phyloP scores from a whole-genome alignment of 2,888 invertebrate species.

The Epicampocera succincta region DNA sequence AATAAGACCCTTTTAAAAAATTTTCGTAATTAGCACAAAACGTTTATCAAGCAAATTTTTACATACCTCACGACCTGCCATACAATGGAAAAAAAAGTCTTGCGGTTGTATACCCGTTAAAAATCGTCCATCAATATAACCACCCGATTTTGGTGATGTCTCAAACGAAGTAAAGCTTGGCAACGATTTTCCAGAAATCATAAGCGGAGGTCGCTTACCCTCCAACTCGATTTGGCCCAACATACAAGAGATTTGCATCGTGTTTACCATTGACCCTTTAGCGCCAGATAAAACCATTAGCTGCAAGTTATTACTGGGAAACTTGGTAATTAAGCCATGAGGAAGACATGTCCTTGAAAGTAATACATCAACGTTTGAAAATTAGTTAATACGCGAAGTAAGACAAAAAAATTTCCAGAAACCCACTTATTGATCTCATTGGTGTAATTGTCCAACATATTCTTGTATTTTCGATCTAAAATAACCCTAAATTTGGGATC shows the following conservation, averaged over 20 bases:
- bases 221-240: slow-evolving; percentile 99
- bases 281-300: slow-evolving; percentile 99
- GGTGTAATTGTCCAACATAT: slow-evolving; percentile 89
- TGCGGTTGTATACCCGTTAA: slow-evolving; percentile 99
- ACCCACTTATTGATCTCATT: slow-evolving; percentile 93
- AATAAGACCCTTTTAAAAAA: slow-evolving; percentile 89
- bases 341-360: slow-evolving; percentile 88
- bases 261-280: slow-evolving; percentile 98
- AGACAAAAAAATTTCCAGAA: background rate
- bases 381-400: background rate
- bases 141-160: slow-evolving; percentile 94
- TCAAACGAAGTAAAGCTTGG: slow-evolving; percentile 96
- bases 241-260: slow-evolving; percentile 98
- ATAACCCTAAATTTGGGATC: slow-evolving; percentile 90
- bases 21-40: background rate
- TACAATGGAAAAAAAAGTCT: slow-evolving; percentile 99
- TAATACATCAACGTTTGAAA: background rate
- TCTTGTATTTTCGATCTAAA: slow-evolving; percentile 92
- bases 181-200: slow-evolving; percentile 92
- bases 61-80: slow-evolving; percentile 97
- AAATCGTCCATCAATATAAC: slow-evolving; percentile 97
- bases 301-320: slow-evolving; percentile 98
- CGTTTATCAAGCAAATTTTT: background rate
- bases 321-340: slow-evolving; percentile 91
- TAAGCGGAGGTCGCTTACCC: slow-evolving; percentile 96